Conservation (phyloP, 2,888 invertebrate species). For the Coenonympha glycerion region DNA sequence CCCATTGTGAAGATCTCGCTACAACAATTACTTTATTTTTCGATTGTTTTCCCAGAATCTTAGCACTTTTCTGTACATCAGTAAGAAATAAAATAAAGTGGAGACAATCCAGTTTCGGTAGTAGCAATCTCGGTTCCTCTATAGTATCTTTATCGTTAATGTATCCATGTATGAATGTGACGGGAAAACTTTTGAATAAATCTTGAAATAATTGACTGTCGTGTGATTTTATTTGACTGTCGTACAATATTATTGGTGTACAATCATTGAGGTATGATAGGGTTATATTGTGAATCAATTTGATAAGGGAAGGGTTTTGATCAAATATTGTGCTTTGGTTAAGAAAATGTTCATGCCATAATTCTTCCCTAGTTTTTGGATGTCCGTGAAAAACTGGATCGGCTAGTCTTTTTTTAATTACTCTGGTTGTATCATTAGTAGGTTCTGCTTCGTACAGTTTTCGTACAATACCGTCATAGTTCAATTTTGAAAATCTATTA, state of each 20-base stretch:
- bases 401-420: constrained; percentile 44
- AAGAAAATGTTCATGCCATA: constrained; percentile 71
- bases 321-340: constrained; percentile 53
- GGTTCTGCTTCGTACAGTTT: background rate
- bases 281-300: constrained; percentile 77
- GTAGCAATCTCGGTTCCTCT: constrained; percentile 59
- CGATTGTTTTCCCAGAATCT: constrained; percentile 78
- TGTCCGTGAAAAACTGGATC: constrained; percentile 75
- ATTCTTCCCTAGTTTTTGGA: constrained; percentile 75
- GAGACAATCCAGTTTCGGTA: constrained; percentile 69
- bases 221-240: constrained; percentile 72
- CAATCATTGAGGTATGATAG: constrained; percentile 78
- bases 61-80: constrained; percentile 76
- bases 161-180: constrained; percentile 78
- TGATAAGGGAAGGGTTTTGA: constrained; percentile 77
- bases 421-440: background rate
- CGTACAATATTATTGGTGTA: constrained; percentile 81
- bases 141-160: constrained; percentile 70
- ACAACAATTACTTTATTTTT: constrained; percentile 80
- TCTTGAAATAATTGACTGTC: constrained; percentile 76
- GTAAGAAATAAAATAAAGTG: constrained; percentile 81
- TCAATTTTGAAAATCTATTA: background rate
- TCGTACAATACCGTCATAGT: background rate
- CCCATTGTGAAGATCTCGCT: constrained; percentile 84
- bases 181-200: constrained; percentile 74